phyloP scores from a whole-genome alignment of 2,797 vertebrate species.

The Buphagus erythrorhynchus region DNA sequence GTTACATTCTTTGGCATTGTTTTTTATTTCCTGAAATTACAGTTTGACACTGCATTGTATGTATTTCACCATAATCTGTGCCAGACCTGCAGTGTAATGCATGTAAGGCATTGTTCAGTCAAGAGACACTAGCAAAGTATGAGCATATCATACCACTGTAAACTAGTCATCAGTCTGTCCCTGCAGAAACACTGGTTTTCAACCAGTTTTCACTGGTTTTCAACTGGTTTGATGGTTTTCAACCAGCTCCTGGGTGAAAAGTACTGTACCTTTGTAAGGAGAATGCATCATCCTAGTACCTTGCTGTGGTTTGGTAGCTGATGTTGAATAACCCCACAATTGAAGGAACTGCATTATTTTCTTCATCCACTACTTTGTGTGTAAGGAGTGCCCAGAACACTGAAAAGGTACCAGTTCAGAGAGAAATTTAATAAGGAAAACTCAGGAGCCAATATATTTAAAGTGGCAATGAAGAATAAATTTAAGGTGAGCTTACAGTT shows the following conservation, averaged over 20 bases:
- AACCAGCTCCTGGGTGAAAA: background rate
- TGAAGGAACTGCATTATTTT: background rate
- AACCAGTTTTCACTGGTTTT: too few relatives aligned
- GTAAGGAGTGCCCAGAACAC: background rate
- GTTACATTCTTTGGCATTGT: background rate
- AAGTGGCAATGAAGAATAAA: background rate
- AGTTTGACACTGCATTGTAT: background rate
- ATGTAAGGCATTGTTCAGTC: background rate
- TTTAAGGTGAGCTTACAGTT: background rate
- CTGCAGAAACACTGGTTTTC: background rate
- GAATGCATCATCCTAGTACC: background rate
- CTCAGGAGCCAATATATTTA: background rate
- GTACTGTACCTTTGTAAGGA: background rate
- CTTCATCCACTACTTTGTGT: background rate
- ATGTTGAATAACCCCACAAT: background rate
- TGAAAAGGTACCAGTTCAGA: background rate
- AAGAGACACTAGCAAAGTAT: background rate
- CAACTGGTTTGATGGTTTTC: background rate
- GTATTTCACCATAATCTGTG: background rate
- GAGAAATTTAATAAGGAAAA: background rate
- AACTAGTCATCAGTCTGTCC: background rate
- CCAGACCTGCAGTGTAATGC: background rate
- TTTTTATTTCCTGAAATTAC: background rate
- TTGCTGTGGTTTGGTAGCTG: background rate
- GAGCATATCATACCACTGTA: background rate